Evolutionary conservation across 1,140 invertebrate genomes (phyloP), one percentile per base, ranked within the genome.

Genomic region (Drosophila murphyi): DNA sequence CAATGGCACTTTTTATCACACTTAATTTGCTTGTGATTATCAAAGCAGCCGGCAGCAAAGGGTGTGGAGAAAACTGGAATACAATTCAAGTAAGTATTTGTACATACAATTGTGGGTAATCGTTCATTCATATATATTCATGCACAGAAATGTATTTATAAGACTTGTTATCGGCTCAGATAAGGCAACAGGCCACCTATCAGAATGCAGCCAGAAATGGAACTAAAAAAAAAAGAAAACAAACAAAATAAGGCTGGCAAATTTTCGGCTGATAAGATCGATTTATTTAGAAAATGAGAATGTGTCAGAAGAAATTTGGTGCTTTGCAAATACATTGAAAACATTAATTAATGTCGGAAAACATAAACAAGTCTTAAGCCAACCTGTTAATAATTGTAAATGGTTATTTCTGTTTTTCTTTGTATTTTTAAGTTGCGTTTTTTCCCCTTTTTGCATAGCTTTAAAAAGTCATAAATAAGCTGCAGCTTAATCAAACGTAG

Each of bases 1-100:
- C 65, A 51, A 43, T 74, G 43, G 20, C 64, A 62, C 47, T 43
- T 71, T 73, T 74, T 71, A 71, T 75, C 59, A 48, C 39, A 73
- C 54, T 48, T 47, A 47, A 72, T 57, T 65, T 57, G 60, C 51
- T 56, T 48, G 37, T n/a, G 48, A 60, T 41, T 32, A 41, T 48
- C 39, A 56, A 31, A 10, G 4, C 3, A 29, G 41, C 5, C 5
- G 4, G n/a, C 12, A 8, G 12, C 41, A 3, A 7, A 10, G 8
- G 32, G 8, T 2, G 28, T 2, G 20, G 41, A 32, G 37, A 7
- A 12, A 29, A 20, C 8, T 29, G 48, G 47, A 47, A 61, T 39
- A 39, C 37, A 51, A 31, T 61, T 55, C 10, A 41, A 55, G 41
- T 54, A 32, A 29, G 29, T 37, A 35, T 50, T 32, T 65, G 6